Conservation (phyloP, 2,888 invertebrate species). For the Phalangium opilio region DNA sequence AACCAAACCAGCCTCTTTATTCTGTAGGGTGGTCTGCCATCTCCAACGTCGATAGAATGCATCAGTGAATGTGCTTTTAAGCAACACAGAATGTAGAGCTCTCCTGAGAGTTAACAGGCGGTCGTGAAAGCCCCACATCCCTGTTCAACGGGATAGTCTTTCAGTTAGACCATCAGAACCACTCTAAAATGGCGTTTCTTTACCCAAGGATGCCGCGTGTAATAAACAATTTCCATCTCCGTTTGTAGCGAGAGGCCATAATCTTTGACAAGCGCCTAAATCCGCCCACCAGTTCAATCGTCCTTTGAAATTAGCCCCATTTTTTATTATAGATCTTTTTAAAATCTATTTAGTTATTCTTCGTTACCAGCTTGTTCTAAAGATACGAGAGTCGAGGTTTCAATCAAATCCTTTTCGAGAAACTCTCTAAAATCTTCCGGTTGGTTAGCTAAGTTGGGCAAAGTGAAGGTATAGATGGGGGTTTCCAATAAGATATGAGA, state of each 20-base stretch:
- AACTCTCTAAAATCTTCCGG: slow-evolving; percentile 52
- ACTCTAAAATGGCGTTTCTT: too few species aligned
- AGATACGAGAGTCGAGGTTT: slow-evolving; percentile 59
- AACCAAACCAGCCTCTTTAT: slow-evolving; percentile 48
- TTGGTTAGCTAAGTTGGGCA: slow-evolving; percentile 59
- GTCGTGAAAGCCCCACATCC: slow-evolving; percentile 80
- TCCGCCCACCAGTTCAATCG: slow-evolving; percentile 70
- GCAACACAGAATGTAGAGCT: slow-evolving; percentile 54
- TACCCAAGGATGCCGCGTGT: slow-evolving; percentile 61
- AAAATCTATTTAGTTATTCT: too few species aligned
- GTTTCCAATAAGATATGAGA: slow-evolving; percentile 35
- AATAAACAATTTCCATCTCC: slow-evolving; percentile 77
- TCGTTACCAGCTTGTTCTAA: slow-evolving; percentile 50
- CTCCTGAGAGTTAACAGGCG: slow-evolving; percentile 58
- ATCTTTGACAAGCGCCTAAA: slow-evolving; percentile 41
- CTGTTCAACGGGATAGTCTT: too few species aligned
- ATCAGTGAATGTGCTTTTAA: slow-evolving; percentile 44
- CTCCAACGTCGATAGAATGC: slow-evolving; percentile 47
- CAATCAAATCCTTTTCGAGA: slow-evolving; percentile 68
- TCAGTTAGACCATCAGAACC: too few species aligned
- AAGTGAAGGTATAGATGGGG: slow-evolving; percentile 51
- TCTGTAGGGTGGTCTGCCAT: slow-evolving; percentile 47
- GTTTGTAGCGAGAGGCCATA: slow-evolving; percentile 54
- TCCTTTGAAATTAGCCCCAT: slow-evolving; percentile 34
- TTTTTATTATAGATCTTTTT: too few species aligned